Evolutionary conservation across 2,888 invertebrate species (phyloP).

Genomic region (Drosophila mimica): DNA sequence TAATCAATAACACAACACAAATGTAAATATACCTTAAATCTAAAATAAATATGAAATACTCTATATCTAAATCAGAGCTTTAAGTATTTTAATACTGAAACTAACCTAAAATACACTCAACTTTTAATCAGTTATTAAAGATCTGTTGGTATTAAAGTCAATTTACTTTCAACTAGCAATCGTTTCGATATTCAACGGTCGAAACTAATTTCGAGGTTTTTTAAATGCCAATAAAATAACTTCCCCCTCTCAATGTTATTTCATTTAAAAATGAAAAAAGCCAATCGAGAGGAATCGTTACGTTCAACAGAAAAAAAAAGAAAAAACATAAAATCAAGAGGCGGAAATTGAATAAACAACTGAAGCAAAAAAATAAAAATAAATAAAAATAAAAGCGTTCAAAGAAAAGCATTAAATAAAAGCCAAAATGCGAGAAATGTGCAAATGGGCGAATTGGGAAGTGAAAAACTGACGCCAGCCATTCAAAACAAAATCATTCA

Average conservation of each 20-base stretch:
- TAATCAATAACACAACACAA: not conserved
- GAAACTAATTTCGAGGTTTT: slow-evolving; percentile 31
- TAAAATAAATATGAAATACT: not conserved
- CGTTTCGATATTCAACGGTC: slow-evolving; percentile 16
- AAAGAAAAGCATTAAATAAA: slow-evolving; percentile 40
- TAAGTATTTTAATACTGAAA: not conserved
- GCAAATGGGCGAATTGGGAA: not conserved
- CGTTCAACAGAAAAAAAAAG: slow-evolving; percentile 23
- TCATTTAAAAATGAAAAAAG: slow-evolving; percentile 57
- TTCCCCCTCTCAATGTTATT: slow-evolving; percentile 21
- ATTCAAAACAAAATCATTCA: slow-evolving; percentile 66
- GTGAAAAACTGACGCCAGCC: slow-evolving; percentile 55
- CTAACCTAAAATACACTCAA: not conserved
- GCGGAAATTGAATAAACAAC: slow-evolving; percentile 77
- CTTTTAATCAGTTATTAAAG: not conserved
- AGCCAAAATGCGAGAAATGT: slow-evolving; percentile 20
- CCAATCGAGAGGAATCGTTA: slow-evolving; percentile 56
- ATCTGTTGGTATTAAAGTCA: not conserved
- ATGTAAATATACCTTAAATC: not conserved
- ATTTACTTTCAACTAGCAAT: not conserved
- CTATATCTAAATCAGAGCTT: not conserved
- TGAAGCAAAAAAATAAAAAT: slow-evolving; percentile 72
- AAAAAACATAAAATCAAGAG: slow-evolving; percentile 11
- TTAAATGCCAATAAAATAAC: slow-evolving; percentile 19
- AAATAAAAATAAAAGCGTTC: slow-evolving; percentile 38